phyloP scores from a whole-genome alignment of 2,113 vertebrate genomes.

The Pygoscelis adeliae region DNA sequence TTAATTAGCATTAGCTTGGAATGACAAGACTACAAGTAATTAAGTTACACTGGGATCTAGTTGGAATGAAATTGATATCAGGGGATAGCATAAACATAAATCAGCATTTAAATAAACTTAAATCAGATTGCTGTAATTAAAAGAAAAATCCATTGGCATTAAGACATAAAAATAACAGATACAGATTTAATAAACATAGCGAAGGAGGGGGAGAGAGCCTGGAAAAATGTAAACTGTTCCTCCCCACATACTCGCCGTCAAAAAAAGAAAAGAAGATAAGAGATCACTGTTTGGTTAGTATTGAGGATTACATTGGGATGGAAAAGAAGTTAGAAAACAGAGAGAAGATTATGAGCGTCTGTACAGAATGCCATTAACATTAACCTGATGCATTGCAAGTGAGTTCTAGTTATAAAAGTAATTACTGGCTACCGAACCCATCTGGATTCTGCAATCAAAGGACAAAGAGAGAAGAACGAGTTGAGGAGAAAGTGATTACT shows the following conservation, averaged over 20 bases:
- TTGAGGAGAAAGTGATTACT: conserved; percentile 61
- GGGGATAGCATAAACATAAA: conserved; percentile 70
- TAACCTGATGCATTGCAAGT: conserved; percentile 73
- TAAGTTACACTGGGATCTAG: conserved; percentile 72
- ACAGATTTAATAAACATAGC: conserved; percentile 48
- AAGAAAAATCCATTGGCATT: conserved; percentile 58
- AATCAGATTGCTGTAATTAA: conserved; percentile 72
- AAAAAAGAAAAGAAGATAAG: not conserved
- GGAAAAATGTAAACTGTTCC: conserved; percentile 13
- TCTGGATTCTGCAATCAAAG: conserved; percentile 73
- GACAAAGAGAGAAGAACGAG: conserved; percentile 56
- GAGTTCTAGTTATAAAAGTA: conserved; percentile 74
- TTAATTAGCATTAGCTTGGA: conserved; percentile 68
- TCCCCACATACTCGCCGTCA: fast-evolving
- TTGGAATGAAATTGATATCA: conserved; percentile 73
- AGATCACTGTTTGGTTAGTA: conserved; percentile 17
- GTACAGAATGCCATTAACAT: conserved; percentile 68
- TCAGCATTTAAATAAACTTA: conserved; percentile 73
- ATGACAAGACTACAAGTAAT: conserved; percentile 70
- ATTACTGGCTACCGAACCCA: conserved; percentile 78
- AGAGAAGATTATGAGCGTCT: conserved; percentile 55
- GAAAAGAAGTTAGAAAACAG: conserved; percentile 57
- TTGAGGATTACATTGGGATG: conserved; percentile 28
- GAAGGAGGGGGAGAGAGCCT: not conserved
- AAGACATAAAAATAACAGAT: conserved; percentile 66